Evolutionary conservation across 2,113 vertebrate genomes (phyloP).

Genomic region (Toxostoma redivivum): DNA sequence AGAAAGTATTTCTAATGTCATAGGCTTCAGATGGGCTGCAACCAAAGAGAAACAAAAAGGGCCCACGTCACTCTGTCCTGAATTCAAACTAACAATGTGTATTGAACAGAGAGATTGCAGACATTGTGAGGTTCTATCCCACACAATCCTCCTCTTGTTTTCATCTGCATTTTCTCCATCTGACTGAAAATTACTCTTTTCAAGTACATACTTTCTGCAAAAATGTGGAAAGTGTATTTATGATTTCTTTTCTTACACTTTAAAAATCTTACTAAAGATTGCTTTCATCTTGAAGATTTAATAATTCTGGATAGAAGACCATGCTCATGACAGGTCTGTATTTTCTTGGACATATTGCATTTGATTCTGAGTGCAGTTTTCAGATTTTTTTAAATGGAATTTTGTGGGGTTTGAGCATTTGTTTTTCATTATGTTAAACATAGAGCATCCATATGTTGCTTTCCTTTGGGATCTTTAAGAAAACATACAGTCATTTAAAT

Average conservation of each 20-base stretch:
- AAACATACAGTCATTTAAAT: constrained; percentile 57
- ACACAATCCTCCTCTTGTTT: neutral
- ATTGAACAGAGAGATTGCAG: neutral
- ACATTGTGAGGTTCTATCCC: neutral
- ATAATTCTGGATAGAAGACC: neutral
- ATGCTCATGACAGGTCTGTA: neutral
- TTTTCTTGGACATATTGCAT: constrained; percentile 47
- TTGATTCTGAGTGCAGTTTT: constrained; percentile 30
- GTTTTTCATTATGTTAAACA: constrained; percentile 60
- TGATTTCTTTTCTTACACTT: neutral
- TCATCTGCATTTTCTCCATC: neutral
- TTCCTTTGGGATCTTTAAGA: constrained; percentile 47
- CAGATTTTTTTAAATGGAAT: constrained; percentile 41
- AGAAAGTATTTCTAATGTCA: neutral
- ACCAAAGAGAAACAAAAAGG: neutral
- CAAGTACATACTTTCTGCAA: neutral
- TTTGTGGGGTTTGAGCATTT: constrained; percentile 49
- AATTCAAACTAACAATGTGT: neutral
- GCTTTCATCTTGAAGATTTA: neutral
- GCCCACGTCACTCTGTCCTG: neutral
- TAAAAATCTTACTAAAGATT: neutral
- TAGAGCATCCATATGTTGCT: constrained; percentile 57
- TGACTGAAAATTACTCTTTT: neutral
- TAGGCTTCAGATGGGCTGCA: neutral
- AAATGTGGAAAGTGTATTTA: neutral